Evolutionary conservation across 2,113 vertebrate species (phyloP), one percentile per base, ranked within the genome.

Genomic region (Etheostoma spectabile): DNA sequence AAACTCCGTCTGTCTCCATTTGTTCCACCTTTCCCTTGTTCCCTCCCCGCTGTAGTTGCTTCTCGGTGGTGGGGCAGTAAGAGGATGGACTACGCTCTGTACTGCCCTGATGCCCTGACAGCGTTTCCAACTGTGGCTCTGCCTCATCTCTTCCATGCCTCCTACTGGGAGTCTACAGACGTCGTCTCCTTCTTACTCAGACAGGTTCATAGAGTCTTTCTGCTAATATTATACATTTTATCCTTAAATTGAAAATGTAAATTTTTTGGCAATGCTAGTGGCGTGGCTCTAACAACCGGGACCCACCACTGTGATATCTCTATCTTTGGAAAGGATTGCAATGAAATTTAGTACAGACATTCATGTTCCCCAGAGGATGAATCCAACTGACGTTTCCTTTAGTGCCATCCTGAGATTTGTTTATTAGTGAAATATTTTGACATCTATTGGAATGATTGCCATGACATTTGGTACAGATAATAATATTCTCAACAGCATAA

Each of bases 101-200:
- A 99, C 93, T 99, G 97, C 67, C 98, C 98, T 0, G 98, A 99
- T 0, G 97, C 97, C 1, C 94, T 99, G 61, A 98, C 96, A 0
- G 98, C 98, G 3, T 99, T 99, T 77, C 98, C 98, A 0, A 98
- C 97, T 0, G 96, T 98, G 52, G 98, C 98, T 12, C 94, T 99
- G 90, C 98, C 98, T 1, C 98, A 99, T 76, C 97, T 99, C 85
- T 99, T 99, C 93, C 98, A 99, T 0, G 98, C 98, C 11, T 98
- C 98, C 91, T 99, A 99, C 95, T 99, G 98, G 98, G 98, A 99
- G 82, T 99, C 98, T 0, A 99, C 97, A 0, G 98, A 99, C 0
- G 98, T 98, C 0, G 98, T 98, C 70, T 98, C 98, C 65, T 99
- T 99, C 90, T 89, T 99, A 30, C 96, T 99, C 56, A 93, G 98